phyloP scores from a whole-genome alignment of 2,113 vertebrate species.

The Saguinus midas region DNA sequence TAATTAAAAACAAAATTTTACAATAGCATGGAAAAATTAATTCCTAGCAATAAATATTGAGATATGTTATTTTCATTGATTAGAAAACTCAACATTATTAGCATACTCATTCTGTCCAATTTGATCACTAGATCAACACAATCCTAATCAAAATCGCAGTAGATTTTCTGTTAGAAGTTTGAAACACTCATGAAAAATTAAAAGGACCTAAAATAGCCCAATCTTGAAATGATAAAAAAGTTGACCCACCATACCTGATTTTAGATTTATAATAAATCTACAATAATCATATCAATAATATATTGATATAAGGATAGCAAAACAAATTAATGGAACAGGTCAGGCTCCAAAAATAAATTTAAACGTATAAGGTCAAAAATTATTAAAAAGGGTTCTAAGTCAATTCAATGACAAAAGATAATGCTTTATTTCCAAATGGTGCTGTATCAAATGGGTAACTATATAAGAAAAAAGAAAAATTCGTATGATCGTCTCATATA shows the following conservation, averaged over 20 bases:
- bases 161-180: not conserved
- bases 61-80: not conserved
- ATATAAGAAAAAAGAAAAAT: not conserved
- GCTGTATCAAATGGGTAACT: not conserved
- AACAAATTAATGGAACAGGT: not conserved
- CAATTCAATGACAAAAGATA: not conserved
- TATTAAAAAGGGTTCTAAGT: not conserved
- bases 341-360: not conserved
- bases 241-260: not conserved
- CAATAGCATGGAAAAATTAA: not conserved
- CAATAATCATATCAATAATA: not conserved
- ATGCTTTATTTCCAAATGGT: not conserved
- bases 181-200: not conserved
- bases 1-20: not conserved
- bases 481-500: not conserved
- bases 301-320: not conserved
- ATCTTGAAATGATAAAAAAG: not conserved
- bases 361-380: not conserved
- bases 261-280: not conserved
- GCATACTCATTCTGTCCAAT: not conserved
- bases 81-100: not conserved
- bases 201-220: not conserved
- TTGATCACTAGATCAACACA: not conserved
- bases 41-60: not conserved
- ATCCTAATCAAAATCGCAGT: not conserved